Conservation (phyloP, 1,140 invertebrate genomes). For the Musca vetustissima region DNA sequence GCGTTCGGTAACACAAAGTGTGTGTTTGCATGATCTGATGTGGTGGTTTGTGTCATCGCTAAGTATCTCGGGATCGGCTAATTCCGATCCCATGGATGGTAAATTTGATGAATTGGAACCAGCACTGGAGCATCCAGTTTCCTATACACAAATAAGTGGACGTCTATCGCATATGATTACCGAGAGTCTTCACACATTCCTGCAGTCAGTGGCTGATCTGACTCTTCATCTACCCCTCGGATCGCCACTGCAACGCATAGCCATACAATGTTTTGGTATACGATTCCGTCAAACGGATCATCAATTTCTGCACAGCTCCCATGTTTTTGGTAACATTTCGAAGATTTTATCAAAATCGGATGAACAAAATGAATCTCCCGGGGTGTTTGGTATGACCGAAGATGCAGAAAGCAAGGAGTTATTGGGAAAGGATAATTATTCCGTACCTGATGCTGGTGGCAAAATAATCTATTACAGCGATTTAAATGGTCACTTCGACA, state of each 20-base stretch:
- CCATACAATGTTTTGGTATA: conserved; percentile 91
- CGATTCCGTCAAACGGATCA: conserved; percentile 87
- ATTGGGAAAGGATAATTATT: conserved; percentile 37
- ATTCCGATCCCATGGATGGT: conserved; percentile 34
- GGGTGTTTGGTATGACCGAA: conserved; percentile 35
- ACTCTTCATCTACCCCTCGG: conserved; percentile 88
- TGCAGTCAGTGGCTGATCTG: conserved; percentile 90
- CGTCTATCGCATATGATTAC: conserved; percentile 78
- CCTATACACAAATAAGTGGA: conserved; percentile 78
- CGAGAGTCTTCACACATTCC: conserved; percentile 80
- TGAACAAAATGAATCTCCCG: conserved; percentile 65
- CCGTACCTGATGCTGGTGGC: conserved; percentile 31
- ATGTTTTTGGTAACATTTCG: conserved; percentile 95
- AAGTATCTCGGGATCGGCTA: conserved; percentile 55
- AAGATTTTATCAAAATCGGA: conserved; percentile 93
- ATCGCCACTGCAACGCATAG: conserved; percentile 86
- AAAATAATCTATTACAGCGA: conserved; percentile 44
- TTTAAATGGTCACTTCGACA: conserved; percentile 50
- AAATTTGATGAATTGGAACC: conserved; percentile 52
- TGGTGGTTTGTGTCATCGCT: conserved; percentile 92
- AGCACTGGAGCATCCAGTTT: conserved; percentile 79
- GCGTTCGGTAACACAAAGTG: conserved; percentile 85
- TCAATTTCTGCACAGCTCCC: conserved; percentile 87
- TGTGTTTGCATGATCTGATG: conserved; percentile 87
- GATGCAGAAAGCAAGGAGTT: conserved; percentile 6